Percentiles rank a stretch among this genome's conserved stretches.
phyloP scores from a whole-genome alignment of 1,140 invertebrate species.

The Periplaneta americana region DNA sequence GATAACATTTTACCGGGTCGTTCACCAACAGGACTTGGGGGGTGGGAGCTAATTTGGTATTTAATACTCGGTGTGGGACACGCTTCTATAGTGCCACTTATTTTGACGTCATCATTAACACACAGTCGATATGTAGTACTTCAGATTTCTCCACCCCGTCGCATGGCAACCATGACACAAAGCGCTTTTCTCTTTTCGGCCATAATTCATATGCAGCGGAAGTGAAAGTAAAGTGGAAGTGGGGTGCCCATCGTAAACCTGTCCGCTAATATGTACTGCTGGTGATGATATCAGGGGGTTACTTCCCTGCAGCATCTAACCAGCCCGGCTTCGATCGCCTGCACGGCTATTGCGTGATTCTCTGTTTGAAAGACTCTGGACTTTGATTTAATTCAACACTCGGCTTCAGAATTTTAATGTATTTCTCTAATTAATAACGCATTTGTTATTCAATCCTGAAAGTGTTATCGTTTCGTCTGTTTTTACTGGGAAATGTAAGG shows the following conservation, averaged over 20 bases:
- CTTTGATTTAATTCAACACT: not conserved
- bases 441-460: too few relatives aligned
- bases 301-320: not conserved
- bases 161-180: too few relatives aligned
- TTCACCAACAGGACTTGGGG: too few relatives aligned
- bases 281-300: not conserved
- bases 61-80: not conserved
- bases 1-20: not conserved
- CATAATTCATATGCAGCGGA: not conserved
- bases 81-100: not conserved
- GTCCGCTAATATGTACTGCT: not conserved
- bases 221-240: not conserved
- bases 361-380: not conserved
- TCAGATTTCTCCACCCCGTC: not conserved
- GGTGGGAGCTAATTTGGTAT: not conserved
- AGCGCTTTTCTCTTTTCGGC: not conserved
- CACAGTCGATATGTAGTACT: not conserved
- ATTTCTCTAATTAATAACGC: too few relatives aligned
- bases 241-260: not conserved
- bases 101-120: not conserved
- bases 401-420: not conserved
- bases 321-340: not conserved
- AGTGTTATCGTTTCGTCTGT: too few relatives aligned
- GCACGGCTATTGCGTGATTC: not conserved
- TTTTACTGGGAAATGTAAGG: too few relatives aligned